Evolutionary conservation across 2,797 vertebrate species (phyloP), one percentile per base, ranked within the genome.

Genomic region (Acipenser ruthenus): DNA sequence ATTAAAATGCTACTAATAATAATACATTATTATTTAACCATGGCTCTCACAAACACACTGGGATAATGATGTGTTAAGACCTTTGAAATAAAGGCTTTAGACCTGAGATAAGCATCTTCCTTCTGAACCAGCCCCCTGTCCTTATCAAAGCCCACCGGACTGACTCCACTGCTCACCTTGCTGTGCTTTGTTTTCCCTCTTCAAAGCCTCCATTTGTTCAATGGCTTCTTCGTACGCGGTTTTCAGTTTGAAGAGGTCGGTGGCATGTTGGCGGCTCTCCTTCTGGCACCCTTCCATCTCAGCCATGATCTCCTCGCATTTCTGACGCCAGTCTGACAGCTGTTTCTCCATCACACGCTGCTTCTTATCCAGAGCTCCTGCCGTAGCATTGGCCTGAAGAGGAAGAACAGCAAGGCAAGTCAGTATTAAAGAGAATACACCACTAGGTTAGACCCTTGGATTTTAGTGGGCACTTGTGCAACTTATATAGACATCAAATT

Each of bases 211-310:
- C 58, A 84, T 73, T 73, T 90, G 89, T 79, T 93, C 90, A 73
- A 90, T 70, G 1, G 81, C 75, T 79, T 92, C 89, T 69, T 92
- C 90, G 0, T 91, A 85, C 47, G 77, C 72, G 0, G 87, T 89
- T 80, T 88, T 92, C 65, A 92, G 79, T 67, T 91, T 91, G 72
- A 91, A 92, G 70, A 93, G 88, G 75, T 93, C 91, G 0, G 80
- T 73, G 65, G 84, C 73, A 7, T 89, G 89, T 8, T 81, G 84
- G 11, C 86, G 65, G 75, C 88, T 87, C 78, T 93, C 90, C 76
- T 91, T 92, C 84, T 92, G 89, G 68, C 89, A 89, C 62, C 78
- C 72, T 71, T 93, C 90, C 75, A 92, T 83, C 71, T 91, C 90
- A 0, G 65, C 68, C 72, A 89, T 77, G 73, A 93, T 79, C 68